Conservation (phyloP, 2,113 vertebrate species). For the Porphyrio hochstetteri region DNA sequence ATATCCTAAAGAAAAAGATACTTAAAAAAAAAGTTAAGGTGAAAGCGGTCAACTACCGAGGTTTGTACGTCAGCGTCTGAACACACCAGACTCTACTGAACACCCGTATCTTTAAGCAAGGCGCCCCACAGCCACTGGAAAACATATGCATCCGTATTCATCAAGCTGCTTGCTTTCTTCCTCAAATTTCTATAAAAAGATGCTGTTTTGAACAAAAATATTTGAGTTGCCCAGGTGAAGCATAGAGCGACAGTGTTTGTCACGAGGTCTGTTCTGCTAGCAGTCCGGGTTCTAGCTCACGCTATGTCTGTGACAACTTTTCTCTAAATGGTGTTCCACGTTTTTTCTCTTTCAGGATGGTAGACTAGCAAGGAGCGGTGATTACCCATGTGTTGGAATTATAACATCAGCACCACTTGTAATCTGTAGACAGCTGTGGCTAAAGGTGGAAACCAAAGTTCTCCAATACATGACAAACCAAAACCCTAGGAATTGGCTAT, state of each 20-base stretch:
- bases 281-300: background rate
- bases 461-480: background rate
- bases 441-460: background rate
- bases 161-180: background rate
- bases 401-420: background rate
- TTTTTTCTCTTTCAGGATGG: slow-evolving; percentile 46
- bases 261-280: background rate
- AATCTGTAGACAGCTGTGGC: background rate
- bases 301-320: background rate
- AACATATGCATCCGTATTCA: background rate
- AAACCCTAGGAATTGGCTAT: background rate
- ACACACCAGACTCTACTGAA: background rate
- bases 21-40: background rate
- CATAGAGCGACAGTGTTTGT: fast-evolving
- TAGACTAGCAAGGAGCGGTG: slow-evolving; percentile 5
- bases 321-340: background rate
- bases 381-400: background rate
- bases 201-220: background rate
- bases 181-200: background rate
- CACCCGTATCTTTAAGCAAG: background rate
- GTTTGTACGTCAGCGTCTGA: background rate
- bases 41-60: background rate
- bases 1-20: background rate
- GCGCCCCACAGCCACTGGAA: background rate
- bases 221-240: background rate